phyloP scores from a whole-genome alignment of 1,140 invertebrate species.

The Eueides isabella region DNA sequence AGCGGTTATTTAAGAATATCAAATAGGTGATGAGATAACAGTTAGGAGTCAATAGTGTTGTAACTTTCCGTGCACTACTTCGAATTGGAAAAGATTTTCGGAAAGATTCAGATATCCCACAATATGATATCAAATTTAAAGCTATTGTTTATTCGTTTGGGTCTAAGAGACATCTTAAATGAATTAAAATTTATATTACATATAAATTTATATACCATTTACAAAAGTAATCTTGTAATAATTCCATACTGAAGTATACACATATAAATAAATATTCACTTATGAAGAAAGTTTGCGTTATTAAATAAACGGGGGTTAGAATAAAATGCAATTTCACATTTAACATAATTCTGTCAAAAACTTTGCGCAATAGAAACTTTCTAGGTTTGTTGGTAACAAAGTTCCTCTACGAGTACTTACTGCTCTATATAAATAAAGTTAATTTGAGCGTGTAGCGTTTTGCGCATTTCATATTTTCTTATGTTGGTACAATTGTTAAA shows the following conservation, averaged over 20 bases:
- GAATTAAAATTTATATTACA: too few species aligned
- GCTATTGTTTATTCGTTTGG: too few species aligned
- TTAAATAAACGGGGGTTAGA: conserved; percentile 4
- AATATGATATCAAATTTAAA: too few species aligned
- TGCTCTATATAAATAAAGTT: conserved; percentile 6
- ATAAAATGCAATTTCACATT: conserved; percentile 15
- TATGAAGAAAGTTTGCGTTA: conserved; percentile 10
- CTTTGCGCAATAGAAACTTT: conserved; percentile 22
- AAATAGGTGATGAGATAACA: too few species aligned
- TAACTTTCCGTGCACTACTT: too few species aligned
- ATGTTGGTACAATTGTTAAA: neutral
- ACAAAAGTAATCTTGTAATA: neutral
- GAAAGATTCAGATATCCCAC: too few species aligned
- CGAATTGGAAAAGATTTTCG: too few species aligned
- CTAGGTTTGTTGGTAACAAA: conserved; percentile 25
- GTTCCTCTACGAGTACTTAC: conserved; percentile 17
- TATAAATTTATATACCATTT: neutral
- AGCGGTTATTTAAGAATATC: too few species aligned
- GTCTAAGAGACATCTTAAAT: too few species aligned
- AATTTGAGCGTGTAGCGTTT: conserved; percentile 5
- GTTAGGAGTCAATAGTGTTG: too few species aligned
- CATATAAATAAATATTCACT: neutral
- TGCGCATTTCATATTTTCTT: neutral
- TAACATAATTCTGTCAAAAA: conserved; percentile 27
- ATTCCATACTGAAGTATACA: neutral